A percentile compares a stretch with the other conserved stretches of the same genome.
Evolutionary conservation across 2,797 vertebrate species (phyloP).

Genomic region (Remorina albescens): DNA sequence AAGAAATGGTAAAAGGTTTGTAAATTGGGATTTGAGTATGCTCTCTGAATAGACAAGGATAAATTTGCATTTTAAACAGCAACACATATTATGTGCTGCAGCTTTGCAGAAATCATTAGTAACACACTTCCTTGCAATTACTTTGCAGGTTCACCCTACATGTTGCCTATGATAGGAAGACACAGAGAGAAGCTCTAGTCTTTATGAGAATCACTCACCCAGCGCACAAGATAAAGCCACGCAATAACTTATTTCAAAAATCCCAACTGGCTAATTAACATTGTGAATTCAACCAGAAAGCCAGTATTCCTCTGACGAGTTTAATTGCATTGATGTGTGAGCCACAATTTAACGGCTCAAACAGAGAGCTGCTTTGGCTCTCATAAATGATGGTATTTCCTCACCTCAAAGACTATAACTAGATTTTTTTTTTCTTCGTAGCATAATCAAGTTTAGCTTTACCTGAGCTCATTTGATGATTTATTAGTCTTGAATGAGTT

Average conservation of each 20-base stretch:
- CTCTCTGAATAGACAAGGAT: slow-evolving; percentile 72
- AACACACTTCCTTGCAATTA: slow-evolving; percentile 82
- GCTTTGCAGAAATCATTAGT: slow-evolving; percentile 85
- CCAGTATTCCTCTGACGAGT: slow-evolving; percentile 77
- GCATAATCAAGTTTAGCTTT: slow-evolving; percentile 84
- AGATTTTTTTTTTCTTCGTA: slow-evolving; percentile 44
- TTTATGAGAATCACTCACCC: slow-evolving; percentile 86
- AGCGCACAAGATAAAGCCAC: slow-evolving; percentile 78
- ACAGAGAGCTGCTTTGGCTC: slow-evolving; percentile 79
- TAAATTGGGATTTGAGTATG: slow-evolving; percentile 67
- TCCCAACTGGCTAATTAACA: slow-evolving; percentile 84
- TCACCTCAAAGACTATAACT: slow-evolving; percentile 76
- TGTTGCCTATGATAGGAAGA: slow-evolving; percentile 76
- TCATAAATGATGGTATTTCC: slow-evolving; percentile 73
- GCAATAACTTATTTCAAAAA: slow-evolving; percentile 83
- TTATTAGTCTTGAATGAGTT: slow-evolving; percentile 85
- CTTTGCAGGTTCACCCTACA: slow-evolving; percentile 79
- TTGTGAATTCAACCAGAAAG: slow-evolving; percentile 87
- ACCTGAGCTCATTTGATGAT: slow-evolving; percentile 86
- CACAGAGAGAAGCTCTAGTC: slow-evolving; percentile 74
- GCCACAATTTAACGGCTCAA: slow-evolving; percentile 81
- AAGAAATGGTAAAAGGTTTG: slow-evolving; percentile 57
- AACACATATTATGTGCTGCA: slow-evolving; percentile 75
- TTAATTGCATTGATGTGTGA: slow-evolving; percentile 80
- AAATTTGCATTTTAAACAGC: slow-evolving; percentile 85